phyloP scores from a whole-genome alignment of 2,888 invertebrate genomes.

The Pristionchus arcanus region DNA sequence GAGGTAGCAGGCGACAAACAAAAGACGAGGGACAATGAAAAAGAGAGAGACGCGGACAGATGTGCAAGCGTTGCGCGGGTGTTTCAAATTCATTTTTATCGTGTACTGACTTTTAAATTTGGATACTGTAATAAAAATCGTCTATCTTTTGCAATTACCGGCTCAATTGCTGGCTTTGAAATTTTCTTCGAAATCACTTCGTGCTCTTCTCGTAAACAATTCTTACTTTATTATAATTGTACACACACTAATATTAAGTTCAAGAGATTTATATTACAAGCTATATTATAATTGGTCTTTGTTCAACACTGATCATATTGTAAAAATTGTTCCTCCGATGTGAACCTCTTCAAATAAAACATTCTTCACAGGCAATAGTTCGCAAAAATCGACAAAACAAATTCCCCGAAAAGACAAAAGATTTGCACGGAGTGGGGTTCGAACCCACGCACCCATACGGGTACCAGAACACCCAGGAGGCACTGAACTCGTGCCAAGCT shows the following conservation, averaged over 20 bases:
- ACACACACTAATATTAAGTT: too few relatives aligned
- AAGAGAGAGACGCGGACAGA: not conserved
- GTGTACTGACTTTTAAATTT: not conserved
- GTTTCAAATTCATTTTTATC: not conserved
- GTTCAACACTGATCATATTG: too few relatives aligned
- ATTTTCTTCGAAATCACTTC: too few relatives aligned
- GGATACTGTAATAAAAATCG: not conserved
- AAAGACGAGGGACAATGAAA: not conserved
- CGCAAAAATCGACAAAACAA: not conserved
- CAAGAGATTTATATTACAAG: too few relatives aligned
- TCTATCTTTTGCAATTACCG: not conserved
- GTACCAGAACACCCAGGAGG: conserved; percentile 57
- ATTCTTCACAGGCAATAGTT: not conserved
- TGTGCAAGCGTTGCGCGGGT: conserved; percentile 20
- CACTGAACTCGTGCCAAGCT: conserved; percentile 56
- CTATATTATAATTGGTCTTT: too few relatives aligned
- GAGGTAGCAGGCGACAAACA: not conserved
- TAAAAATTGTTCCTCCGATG: too few relatives aligned
- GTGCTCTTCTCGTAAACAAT: too few relatives aligned
- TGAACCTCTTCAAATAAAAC: too few relatives aligned
- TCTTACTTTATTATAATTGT: too few relatives aligned
- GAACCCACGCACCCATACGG: conserved; percentile 59
- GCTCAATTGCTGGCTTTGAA: too few relatives aligned
- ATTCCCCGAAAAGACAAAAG: not conserved
- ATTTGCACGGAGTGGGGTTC: conserved; percentile 59